A percentile compares a stretch with the other conserved stretches of the same genome.
These are phyloP conservation scores for Eristalis pertinax DNA, from an alignment of 2,888 invertebrate species.

Conservation along the genomic window DNA sequence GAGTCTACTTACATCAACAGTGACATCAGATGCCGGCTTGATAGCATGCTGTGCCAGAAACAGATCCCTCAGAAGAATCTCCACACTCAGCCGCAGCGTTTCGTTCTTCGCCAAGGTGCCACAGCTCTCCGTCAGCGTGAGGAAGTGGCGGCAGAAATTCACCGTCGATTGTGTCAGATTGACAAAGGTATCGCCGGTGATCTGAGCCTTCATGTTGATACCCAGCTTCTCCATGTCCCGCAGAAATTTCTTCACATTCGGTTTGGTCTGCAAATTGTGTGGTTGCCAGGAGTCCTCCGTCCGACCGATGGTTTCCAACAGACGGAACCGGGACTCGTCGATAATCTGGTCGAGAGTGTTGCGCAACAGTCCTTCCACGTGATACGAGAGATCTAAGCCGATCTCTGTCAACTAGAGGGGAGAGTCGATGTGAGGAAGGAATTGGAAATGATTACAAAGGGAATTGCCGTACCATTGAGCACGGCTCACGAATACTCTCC, in stretches of 20 bases:
- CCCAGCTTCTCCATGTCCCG: constrained; percentile 79
- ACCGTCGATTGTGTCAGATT: constrained; percentile 80
- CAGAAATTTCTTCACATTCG: constrained; percentile 79
- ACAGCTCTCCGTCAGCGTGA: constrained; percentile 80
- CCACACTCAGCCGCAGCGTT: constrained; percentile 77
- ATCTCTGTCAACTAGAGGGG: constrained; percentile 83
- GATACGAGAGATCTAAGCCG: constrained; percentile 95
- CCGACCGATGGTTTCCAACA: constrained; percentile 80
- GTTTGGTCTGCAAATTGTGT: constrained; percentile 80
- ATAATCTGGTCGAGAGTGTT: constrained; percentile 83
- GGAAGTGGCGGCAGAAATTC: constrained; percentile 79
- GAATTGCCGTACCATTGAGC: constrained; percentile 76
- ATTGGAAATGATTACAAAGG: not conserved
- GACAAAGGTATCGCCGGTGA: constrained; percentile 81
- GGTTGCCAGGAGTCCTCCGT: constrained; percentile 81
- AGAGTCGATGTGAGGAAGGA: not conserved
- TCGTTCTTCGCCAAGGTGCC: constrained; percentile 80
- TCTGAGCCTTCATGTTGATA: constrained; percentile 79
- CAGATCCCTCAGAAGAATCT: constrained; percentile 78
- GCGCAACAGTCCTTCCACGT: constrained; percentile 92
- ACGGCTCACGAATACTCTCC: constrained; percentile 86
- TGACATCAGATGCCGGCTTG: constrained; percentile 78
- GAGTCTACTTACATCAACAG: constrained; percentile 78
- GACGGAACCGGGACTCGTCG: constrained; percentile 79
- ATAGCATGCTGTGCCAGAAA: constrained; percentile 79